Evolutionary conservation across 2,113 vertebrate genomes (phyloP), one percentile per base, ranked within the genome.

Genomic region (Pachycephala philippinensis): DNA sequence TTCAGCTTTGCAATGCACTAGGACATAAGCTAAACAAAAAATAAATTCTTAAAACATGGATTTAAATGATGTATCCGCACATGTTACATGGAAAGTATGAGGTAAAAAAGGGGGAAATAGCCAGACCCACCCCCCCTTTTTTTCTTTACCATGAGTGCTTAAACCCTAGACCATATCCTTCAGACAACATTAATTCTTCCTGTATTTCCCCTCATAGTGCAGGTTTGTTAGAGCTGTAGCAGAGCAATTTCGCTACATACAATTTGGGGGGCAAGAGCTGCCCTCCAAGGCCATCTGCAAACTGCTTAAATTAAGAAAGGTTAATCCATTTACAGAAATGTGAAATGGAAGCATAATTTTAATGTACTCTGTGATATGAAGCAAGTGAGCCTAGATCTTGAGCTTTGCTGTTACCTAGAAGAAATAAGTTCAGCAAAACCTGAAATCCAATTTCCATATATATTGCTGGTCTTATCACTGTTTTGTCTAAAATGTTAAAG

Each of bases 401-500:
- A 93, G 80, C 59, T 89, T 84, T 93, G 40, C 69, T 89, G 45
- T 82, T 91, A 77, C 94, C 47, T 81, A 89, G 72, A 93, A 87
- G 68, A 90, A 95, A 90, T 87, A 87, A 88, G 89, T 89, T 88
- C 89, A 94, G 94, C 63, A 90, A 92, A 94, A 86, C 9, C 60
- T 88, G 84, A 89, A 94, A 91, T 65, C 89, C 53, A 30, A 97
- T 96, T 97, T 96, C 94, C 96, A 96, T 97, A 95, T 97, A 97
- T 95, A 97, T 96, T 97, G 90, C 91, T 90, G 82, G 87, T 85
- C 59, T 97, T 97, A 96, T 94, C 94, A 70, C 68, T 94, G 33
- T 91, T 97, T 97, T 97, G 96, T 97, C 89, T 96, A 85, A 91
- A 96, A 66, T 96, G 50, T 84, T 96, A 71, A 94, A 97, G 93